Conservation (phyloP, 2,888 invertebrate species). For the Julus scanicus region DNA sequence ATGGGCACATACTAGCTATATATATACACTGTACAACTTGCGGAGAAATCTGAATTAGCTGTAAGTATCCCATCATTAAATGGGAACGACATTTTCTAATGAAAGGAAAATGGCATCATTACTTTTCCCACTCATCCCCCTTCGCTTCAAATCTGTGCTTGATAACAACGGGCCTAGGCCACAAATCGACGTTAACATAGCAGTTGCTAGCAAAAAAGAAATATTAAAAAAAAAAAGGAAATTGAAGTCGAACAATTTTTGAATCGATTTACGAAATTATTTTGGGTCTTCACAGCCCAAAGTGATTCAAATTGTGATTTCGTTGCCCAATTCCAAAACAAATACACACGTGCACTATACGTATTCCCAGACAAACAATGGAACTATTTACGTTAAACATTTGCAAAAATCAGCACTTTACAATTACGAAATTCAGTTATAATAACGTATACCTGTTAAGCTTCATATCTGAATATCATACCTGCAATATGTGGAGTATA, state of each 20-base stretch:
- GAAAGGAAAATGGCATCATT: constrained; percentile 20
- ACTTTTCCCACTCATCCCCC: constrained; percentile 19
- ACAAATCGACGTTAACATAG: not conserved
- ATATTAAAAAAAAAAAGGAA: not conserved
- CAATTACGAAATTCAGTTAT: too few relatives aligned
- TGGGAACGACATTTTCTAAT: constrained; percentile 33
- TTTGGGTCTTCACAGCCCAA: too few relatives aligned
- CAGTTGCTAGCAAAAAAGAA: not conserved
- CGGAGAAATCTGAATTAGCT: constrained; percentile 3
- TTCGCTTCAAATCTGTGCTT: constrained; percentile 13
- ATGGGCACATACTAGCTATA: not conserved
- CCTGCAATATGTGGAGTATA: too few relatives aligned
- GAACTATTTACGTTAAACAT: too few relatives aligned
- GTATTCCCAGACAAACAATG: too few relatives aligned
- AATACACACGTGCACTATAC: too few relatives aligned
- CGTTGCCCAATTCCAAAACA: too few relatives aligned
- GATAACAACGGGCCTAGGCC: not conserved
- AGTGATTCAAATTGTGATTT: too few relatives aligned
- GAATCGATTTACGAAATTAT: not conserved
- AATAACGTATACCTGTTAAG: too few relatives aligned
- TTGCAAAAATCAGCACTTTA: too few relatives aligned
- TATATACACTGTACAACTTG: not conserved
- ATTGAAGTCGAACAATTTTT: not conserved
- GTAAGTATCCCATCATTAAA: constrained; percentile 27
- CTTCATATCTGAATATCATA: too few relatives aligned